Evolutionary conservation across 2,797 vertebrate genomes (phyloP).

Genomic region (Phataginus tetradactyla): DNA sequence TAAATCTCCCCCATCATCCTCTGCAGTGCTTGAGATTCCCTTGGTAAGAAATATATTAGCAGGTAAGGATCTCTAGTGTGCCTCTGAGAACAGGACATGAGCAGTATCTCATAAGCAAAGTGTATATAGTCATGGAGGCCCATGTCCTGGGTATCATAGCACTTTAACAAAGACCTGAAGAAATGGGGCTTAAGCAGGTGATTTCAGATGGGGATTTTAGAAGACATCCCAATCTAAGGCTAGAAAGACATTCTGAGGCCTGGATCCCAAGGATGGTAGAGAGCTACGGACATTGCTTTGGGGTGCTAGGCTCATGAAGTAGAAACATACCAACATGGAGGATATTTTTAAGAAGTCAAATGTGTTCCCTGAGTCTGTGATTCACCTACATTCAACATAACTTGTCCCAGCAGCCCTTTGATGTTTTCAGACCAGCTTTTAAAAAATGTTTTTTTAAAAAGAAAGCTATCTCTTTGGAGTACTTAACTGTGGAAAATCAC

Average conservation of each 20-base stretch:
- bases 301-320: not conserved
- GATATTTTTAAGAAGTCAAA: not conserved
- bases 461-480: conserved; percentile 35
- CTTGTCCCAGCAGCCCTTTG: not conserved
- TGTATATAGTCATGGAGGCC: not conserved
- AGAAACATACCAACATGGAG: not conserved
- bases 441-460: conserved; percentile 37
- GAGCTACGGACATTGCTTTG: not conserved
- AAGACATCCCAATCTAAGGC: not conserved
- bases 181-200: not conserved
- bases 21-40: not conserved
- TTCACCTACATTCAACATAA: not conserved
- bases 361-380: not conserved
- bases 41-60: not conserved
- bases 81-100: not conserved
- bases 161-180: not conserved
- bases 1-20: not conserved
- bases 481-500: not conserved
- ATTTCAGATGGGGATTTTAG: not conserved
- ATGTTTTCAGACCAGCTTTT: conserved; percentile 42
- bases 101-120: not conserved
- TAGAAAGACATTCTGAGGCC: not conserved
- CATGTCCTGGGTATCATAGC: not conserved
- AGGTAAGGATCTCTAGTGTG: not conserved
- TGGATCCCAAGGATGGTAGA: not conserved